Conservation (phyloP, 2,888 invertebrate species). For the Holacanthella duospinosa region DNA sequence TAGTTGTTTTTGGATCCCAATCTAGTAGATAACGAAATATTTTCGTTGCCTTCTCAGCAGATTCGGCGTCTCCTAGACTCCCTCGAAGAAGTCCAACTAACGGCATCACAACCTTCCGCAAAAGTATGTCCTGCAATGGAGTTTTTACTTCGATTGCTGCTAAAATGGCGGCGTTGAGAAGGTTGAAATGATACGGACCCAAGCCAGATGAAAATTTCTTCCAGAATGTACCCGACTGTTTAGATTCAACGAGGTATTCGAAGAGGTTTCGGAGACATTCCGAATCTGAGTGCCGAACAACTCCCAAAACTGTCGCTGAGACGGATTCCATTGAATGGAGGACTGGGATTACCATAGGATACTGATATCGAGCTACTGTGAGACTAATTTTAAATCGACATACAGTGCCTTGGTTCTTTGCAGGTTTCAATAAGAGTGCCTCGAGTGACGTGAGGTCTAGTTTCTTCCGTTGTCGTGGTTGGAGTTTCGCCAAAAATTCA, state of each 20-base stretch:
- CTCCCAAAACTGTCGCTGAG: not conserved
- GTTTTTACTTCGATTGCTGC: slow-evolving; percentile 14
- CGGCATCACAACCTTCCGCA: slow-evolving; percentile 10
- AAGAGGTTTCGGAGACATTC: slow-evolving; percentile 11
- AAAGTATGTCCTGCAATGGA: slow-evolving; percentile 6
- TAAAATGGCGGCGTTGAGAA: slow-evolving; percentile 18
- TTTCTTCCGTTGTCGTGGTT: not conserved
- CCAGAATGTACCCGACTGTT: slow-evolving; percentile 22
- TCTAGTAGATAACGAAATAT: slow-evolving; percentile 8
- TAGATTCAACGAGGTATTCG: slow-evolving; percentile 12
- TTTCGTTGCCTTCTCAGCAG: not conserved
- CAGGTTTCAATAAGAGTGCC: not conserved
- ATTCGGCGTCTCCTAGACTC: slow-evolving; percentile 8
- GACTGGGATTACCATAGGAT: not conserved
- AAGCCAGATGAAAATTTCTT: slow-evolving; percentile 14
- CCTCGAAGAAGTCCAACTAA: slow-evolving; percentile 6
- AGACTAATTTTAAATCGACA: slow-evolving; percentile 12
- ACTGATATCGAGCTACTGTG: not conserved
- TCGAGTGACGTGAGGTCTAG: slow-evolving; percentile 1
- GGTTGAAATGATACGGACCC: slow-evolving; percentile 24
- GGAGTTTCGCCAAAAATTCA: not conserved
- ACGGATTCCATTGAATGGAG: slow-evolving; percentile 7
- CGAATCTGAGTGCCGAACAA: slow-evolving; percentile 8
- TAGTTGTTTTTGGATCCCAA: slow-evolving; percentile 10
- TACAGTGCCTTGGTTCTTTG: slow-evolving; percentile 5